Base-by-base conservation (phyloP, 2,888 invertebrate species). In the Schrankia costaestrigalis region DNA sequence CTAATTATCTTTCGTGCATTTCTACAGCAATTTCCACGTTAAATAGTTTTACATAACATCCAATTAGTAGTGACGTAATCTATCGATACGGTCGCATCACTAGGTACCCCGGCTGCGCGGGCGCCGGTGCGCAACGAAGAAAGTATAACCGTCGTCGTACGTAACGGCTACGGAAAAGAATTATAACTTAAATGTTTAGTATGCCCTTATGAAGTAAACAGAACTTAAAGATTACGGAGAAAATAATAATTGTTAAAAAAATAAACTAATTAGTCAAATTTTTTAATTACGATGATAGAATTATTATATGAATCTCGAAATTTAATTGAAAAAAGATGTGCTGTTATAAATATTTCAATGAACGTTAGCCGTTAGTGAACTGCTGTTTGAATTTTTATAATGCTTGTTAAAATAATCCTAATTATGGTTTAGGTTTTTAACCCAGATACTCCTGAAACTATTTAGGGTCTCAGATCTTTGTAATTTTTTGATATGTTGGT, bases 111-210 rank as follows among this genome's bases (percentile, higher is more conserved):
- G 60, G 53, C 63, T 59, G 66, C 70, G 77, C 73, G 59, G 51
- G 78, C 85, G 81, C 78, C 80, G 82, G 74, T 79, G 63, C 85
- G 83, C 52, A 62, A 78, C 86, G 73, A 84, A 83, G 84, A 84
- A 81, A 84, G 81, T 80, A 78, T 80, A 76, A 75, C 79, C 75
- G 78, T 63, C 5, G 25, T 14, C 65, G 56, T 32, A 32, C 67
- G 78, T 77, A 83, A 84, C 84, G 79, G 82, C 69, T 64, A 52
- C 29, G 24, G 35, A 47, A 54, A 41, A 35, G 54, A 53, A 49
- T 56, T 56, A 46, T 45, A 42, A 48, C 26, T 38, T 41, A 36
- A 37, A 33, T 37, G 32, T 23, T 33, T 33, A 26, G 21, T 33
- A 36, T 37, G 31, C 42, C 56, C 54, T 51, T 54, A 33, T 21